Conservation (phyloP, 2,888 invertebrate species). For the Pterostichus madidus region DNA sequence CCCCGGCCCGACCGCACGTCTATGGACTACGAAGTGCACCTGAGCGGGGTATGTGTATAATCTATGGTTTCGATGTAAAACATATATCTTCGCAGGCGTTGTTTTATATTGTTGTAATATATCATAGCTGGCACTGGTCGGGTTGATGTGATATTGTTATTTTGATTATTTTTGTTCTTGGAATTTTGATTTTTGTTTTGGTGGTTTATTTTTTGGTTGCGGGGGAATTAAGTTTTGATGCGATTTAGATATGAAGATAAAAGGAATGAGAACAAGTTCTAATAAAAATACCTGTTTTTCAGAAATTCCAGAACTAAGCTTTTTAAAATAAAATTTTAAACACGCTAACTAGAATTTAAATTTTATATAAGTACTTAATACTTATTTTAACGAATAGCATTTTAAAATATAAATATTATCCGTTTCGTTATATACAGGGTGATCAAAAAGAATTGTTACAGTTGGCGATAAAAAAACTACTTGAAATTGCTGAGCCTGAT, state of each 20-base stretch:
- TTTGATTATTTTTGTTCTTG: conserved; percentile 53
- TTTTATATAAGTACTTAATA: too few species aligned
- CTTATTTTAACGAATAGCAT: too few species aligned
- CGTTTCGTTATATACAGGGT: too few species aligned
- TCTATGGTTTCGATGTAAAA: conserved; percentile 60
- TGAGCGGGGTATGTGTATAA: conserved; percentile 53
- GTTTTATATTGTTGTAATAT: conserved; percentile 56
- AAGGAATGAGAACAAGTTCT: neutral
- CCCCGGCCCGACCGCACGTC: conserved; percentile 35
- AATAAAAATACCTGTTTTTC: neutral
- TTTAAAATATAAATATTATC: too few species aligned
- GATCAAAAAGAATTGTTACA: too few species aligned
- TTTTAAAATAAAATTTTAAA: too few species aligned
- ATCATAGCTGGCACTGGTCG: conserved; percentile 52
- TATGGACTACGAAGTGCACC: conserved; percentile 18
- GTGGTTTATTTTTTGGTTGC: conserved; percentile 45
- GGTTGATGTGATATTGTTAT: conserved; percentile 56
- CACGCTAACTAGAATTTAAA: too few species aligned
- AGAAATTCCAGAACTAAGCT: too few species aligned
- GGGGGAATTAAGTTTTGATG: conserved; percentile 35
- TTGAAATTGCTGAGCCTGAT: too few species aligned
- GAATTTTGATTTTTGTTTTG: conserved; percentile 51
- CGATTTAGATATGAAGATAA: conserved; percentile 12
- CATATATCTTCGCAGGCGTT: conserved; percentile 56
- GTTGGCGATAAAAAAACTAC: too few species aligned